Evolutionary conservation across 2,888 invertebrate genomes (phyloP), one percentile per base, ranked within the genome.

Genomic region (Microplitis deprimator): DNA sequence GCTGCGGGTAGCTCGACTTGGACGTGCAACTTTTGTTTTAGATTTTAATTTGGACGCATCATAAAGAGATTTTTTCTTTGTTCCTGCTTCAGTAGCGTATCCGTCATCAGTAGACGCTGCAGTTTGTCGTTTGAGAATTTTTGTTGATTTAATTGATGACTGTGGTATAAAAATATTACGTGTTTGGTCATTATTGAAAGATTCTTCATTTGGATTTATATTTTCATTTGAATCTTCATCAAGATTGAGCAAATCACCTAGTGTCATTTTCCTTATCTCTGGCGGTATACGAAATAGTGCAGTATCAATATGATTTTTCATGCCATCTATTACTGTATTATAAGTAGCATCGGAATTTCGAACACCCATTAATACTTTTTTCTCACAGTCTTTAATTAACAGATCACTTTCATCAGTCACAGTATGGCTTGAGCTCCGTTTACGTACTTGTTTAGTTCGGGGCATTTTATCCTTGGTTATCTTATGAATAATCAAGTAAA

Each of bases 91-190:
- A 0, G 89, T 88, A 3, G 83, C 85, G 41, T 89, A 89, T 8
- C 89, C 89, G 68, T 89, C 89, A 20, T 89, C 89, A 10, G 41
- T 73, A 0, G 89, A 88, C 0, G 78, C 79, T 5, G 83, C 81
- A 0, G 87, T 87, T 10, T 77, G 77, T 29, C 87, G 83, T 71
- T 85, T 85, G 1, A 70, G n/a, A 5, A 75, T 79, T 67, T 83
- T 83, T 6, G 80, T 83, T 6, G 29, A 68, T 13, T 73, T 80
- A 1, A 68, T 67, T 7, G 74, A 41, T 39, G 77, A 80, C 17
- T 75, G 76, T 4, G 68, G 73, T 7, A 76, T 73, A 13, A 67
- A 16, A 5, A 59, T 82, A 64, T 72, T 67, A 75, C 6, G 79
- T 71, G 65, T 75, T 59, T 5, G 73, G 70, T 74, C 77, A 17